Evolutionary conservation across 1,140 invertebrate genomes (phyloP).

Genomic region (Lepeophtheirus salmonis): DNA sequence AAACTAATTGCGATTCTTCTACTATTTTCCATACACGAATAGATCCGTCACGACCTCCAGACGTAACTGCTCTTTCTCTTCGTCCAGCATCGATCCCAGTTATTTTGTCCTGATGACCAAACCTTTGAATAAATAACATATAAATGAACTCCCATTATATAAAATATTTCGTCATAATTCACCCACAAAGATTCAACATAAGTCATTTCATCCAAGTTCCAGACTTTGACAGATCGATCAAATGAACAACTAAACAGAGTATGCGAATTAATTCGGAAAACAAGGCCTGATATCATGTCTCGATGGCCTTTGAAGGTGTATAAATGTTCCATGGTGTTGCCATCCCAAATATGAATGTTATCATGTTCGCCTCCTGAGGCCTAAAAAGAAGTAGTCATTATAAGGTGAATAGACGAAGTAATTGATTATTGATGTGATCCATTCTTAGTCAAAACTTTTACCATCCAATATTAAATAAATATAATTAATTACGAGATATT

Average conservation of each 20-base stretch:
- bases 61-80: constrained; percentile 64
- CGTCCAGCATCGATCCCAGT: constrained; percentile 68
- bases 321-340: constrained; percentile 48
- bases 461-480: no score
- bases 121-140: no score
- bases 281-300: constrained; percentile 49
- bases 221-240: constrained; percentile 67
- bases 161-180: no score
- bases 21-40: constrained; percentile 85
- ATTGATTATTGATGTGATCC: no score
- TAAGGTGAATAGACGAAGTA: no score
- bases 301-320: constrained; percentile 64
- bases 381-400: no score
- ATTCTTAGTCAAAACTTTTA: no score
- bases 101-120: constrained; percentile 64
- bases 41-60: constrained; percentile 64
- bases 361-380: constrained; percentile 52
- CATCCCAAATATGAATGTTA: constrained; percentile 65
- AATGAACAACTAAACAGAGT: constrained; percentile 59
- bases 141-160: no score
- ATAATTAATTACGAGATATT: no score
- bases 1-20: constrained; percentile 88
- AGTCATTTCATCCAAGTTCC: constrained; percentile 83
- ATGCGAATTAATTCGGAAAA: constrained; percentile 68
- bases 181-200: constrained; percentile 88